Conservation (phyloP, 35 echinoderm and acorn worm genomes). For the Stichopus chloronotus region DNA sequence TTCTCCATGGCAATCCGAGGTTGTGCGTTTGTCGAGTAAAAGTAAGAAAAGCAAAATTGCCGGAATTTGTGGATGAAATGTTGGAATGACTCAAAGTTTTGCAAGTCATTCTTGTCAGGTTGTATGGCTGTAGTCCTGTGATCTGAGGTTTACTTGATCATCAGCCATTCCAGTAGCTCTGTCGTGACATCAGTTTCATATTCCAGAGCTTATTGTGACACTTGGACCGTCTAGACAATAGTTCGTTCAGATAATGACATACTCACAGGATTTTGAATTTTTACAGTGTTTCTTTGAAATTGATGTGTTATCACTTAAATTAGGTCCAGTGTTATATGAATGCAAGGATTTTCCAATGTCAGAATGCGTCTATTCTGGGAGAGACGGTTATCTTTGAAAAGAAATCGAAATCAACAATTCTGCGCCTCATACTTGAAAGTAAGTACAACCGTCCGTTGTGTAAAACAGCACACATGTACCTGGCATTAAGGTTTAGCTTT, state of each 20-base stretch:
- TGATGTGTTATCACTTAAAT: neutral
- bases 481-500: neutral
- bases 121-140: no score
- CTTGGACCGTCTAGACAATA: no score
- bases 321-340: neutral
- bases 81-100: neutral
- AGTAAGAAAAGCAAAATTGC: neutral
- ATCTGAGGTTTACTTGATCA: no score
- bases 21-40: conserved; percentile 33
- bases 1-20: neutral
- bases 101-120: no score
- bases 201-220: no score
- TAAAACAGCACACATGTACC: neutral
- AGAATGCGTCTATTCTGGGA: conserved; percentile 24
- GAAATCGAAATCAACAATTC: neutral
- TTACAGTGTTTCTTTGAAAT: no score
- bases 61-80: neutral
- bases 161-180: no score
- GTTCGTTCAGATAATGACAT: no score
- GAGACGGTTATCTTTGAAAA: neutral
- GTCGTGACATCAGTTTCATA: no score
- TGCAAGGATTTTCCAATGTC: neutral
- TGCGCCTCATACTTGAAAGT: conserved; percentile 12
- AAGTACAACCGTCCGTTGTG: neutral
- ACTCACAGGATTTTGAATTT: no score